A percentile compares a stretch with the other conserved stretches of the same genome.
phyloP scores from a whole-genome alignment of 1,140 invertebrate species.

The Anadara kagoshimensis region DNA sequence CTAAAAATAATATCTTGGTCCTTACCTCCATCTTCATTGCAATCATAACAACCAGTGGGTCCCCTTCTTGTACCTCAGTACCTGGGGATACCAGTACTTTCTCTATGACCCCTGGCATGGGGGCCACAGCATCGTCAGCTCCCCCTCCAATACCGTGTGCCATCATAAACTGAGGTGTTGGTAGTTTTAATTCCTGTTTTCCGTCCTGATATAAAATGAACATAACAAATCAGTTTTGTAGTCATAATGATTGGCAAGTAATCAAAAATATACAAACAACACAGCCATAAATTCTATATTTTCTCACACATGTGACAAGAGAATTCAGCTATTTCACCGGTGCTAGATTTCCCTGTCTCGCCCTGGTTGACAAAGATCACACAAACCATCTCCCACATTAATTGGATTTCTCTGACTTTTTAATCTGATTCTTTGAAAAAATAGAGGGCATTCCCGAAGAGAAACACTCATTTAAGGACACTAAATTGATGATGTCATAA shows the following conservation, averaged over 20 bases:
- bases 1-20: not conserved
- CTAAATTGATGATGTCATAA: no score
- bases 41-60: conserved; percentile 91
- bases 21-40: conserved; percentile 99
- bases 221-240: not conserved
- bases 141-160: conserved; percentile 31
- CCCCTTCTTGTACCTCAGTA: conserved; percentile 85
- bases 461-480: no score
- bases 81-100: conserved; percentile 89
- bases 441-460: no score
- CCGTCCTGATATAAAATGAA: conserved; percentile 67
- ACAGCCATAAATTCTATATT: no score
- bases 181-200: conserved; percentile 69
- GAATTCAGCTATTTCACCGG: no score
- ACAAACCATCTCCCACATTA: no score
- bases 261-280: no score
- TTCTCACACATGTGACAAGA: no score
- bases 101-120: conserved; percentile 97
- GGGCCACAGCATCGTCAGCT: conserved; percentile 82
- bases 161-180: conserved; percentile 74
- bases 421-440: no score
- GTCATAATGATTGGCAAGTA: not conserved
- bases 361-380: no score
- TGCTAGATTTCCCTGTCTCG: no score
- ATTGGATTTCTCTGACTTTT: no score